Evolutionary conservation across 2,113 vertebrate genomes (phyloP).

Genomic region (Uria aalge): DNA sequence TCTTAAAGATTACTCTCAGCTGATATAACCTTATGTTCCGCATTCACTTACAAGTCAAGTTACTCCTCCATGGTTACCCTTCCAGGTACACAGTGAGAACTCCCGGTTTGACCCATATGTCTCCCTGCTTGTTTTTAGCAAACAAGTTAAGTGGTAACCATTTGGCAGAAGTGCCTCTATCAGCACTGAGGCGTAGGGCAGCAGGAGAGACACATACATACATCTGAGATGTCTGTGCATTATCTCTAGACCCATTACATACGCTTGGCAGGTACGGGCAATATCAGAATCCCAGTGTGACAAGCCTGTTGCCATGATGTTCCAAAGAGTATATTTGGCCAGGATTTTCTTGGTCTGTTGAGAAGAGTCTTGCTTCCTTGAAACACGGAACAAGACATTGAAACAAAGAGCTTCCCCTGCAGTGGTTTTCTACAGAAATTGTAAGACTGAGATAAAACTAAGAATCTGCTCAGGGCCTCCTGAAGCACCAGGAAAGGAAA

Average conservation of each 20-base stretch:
- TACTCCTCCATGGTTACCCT: neutral
- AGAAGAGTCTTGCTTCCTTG: neutral
- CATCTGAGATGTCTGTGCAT: neutral
- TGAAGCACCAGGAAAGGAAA: neutral
- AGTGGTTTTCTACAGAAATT: neutral
- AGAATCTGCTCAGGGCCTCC: neutral
- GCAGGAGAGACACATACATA: neutral
- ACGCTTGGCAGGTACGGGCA: neutral
- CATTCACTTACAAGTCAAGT: neutral
- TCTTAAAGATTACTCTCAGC: neutral
- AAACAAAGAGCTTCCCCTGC: neutral
- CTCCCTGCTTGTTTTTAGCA: neutral
- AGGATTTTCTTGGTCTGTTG: neutral
- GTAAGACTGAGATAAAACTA: neutral
- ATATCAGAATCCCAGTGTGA: neutral
- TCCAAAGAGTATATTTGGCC: neutral
- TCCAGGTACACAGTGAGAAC: neutral
- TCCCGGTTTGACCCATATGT: neutral
- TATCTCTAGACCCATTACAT: neutral
- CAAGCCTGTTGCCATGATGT: neutral
- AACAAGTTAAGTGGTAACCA: neutral
- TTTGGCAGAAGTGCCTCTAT: neutral
- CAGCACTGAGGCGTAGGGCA: neutral
- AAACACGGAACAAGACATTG: neutral
- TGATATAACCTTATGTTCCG: neutral